Conservation (phyloP, 2,113 vertebrate genomes). For the Lamprologus ornatipinnis region DNA sequence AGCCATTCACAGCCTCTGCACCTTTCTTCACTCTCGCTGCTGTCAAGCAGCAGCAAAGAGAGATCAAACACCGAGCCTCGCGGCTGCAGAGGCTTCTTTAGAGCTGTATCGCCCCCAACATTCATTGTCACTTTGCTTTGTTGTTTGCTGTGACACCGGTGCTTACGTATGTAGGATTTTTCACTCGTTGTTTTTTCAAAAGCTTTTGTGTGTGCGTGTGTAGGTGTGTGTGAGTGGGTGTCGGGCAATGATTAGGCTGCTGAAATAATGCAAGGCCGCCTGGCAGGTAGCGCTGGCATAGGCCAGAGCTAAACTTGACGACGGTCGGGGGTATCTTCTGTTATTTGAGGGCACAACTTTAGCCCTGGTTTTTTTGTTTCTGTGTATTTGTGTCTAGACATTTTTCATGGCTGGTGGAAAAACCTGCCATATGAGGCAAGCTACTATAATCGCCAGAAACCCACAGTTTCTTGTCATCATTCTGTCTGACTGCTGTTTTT, state of each 20-base stretch:
- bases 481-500: not conserved
- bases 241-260: not conserved
- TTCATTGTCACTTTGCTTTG: slow-evolving; percentile 20
- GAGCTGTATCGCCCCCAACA: not conserved
- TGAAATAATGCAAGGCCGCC: not conserved
- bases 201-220: not conserved
- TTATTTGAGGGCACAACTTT: not conserved
- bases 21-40: not conserved
- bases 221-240: not conserved
- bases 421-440: not conserved
- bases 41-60: not conserved
- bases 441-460: not conserved
- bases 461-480: not conserved
- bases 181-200: not conserved
- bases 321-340: not conserved
- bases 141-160: not conserved
- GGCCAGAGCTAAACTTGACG: not conserved
- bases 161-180: not conserved
- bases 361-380: not conserved
- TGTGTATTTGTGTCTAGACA: not conserved
- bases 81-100: not conserved
- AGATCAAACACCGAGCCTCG: slow-evolving; percentile 17
- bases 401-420: not conserved
- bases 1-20: not conserved
- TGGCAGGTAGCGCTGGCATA: not conserved